Evolutionary conservation across 2,113 vertebrate species (phyloP), one percentile per base, ranked within the genome.

Genomic region (Anarhynchus alexandrinus): DNA sequence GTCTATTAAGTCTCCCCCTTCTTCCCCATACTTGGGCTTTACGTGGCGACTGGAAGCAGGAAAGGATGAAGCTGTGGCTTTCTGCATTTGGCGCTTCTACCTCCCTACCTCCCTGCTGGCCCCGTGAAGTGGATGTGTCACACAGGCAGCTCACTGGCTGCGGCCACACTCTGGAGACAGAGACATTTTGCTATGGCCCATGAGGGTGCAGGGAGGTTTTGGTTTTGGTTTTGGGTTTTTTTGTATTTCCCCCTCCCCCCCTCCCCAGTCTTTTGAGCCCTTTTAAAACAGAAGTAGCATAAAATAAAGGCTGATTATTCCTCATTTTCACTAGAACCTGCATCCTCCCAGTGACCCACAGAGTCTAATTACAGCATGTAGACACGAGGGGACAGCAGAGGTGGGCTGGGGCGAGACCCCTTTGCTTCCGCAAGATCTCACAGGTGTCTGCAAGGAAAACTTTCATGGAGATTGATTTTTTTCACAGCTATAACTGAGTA

Each of bases 111-210:
- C 55, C 26, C 27, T 57, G 64, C 27, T 73, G 0, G 0, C 20
- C 15, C 21, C 17, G 32, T 55, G n/a, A 54, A 42, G 27, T 10
- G 61, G 20, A 40, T 4, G 26, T 12, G 22, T 64, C 55, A 34
- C 26, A 22, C 7, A 19, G 26, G 38, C 42, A 67, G 54, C 21
- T 40, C 27, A 2, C 2, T 25, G 25, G 11, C 36, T 64, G 25
- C 2, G 2, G 36, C n/a, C 62, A 23, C 18, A 15, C 57, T 47
- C 40, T 22, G 45, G 10, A 21, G 43, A 4, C 19, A 5, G 7
- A 12, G 19, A 27, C 0, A 1, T 58, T 47, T 58, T 2, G 2
- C 16, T 29, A 4, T 0, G 1, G 49, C 12, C 36, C 11, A 0
- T 36, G 16, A 9, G 22, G 36, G 25, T 4, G 6, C 12, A 40